A percentile compares a stretch with the other conserved stretches of the same genome.
These are phyloP conservation scores for Halyomorpha halys DNA, from an alignment of 1,140 invertebrate species.

Conservation along the genomic window DNA sequence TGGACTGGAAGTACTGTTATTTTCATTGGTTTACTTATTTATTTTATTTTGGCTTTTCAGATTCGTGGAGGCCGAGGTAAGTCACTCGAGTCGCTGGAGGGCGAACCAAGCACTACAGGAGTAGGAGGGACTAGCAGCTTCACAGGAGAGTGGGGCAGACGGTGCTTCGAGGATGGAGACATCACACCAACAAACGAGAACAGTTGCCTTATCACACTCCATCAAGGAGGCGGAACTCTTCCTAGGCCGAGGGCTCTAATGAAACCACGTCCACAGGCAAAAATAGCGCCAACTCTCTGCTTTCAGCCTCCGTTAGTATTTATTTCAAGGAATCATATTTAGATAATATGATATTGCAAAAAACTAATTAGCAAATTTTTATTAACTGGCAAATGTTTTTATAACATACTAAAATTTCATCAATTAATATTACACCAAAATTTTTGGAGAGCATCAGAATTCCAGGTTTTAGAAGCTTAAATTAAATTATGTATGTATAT, in stretches of 20 bases:
- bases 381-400: too few species aligned
- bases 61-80: constrained; percentile 55
- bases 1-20: too few species aligned
- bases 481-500: too few species aligned
- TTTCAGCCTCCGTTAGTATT: neutral
- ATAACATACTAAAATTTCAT: too few species aligned
- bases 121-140: constrained; percentile 32
- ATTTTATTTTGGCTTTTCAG: constrained; percentile 35
- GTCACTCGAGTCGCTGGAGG: constrained; percentile 72
- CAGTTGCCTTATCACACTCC: constrained; percentile 43
- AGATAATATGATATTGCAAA: too few species aligned
- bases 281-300: constrained; percentile 9
- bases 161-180: constrained; percentile 76
- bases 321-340: too few species aligned
- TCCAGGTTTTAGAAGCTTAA: too few species aligned
- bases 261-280: constrained; percentile 53
- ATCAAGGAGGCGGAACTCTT: constrained; percentile 68
- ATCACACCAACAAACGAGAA: constrained; percentile 77
- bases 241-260: constrained; percentile 69
- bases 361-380: too few species aligned
- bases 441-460: too few species aligned
- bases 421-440: too few species aligned
- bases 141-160: constrained; percentile 47
- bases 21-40: too few species aligned
- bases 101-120: constrained; percentile 38